Conservation (phyloP, 2,113 vertebrate species). For the Eolophus roseicapilla region DNA sequence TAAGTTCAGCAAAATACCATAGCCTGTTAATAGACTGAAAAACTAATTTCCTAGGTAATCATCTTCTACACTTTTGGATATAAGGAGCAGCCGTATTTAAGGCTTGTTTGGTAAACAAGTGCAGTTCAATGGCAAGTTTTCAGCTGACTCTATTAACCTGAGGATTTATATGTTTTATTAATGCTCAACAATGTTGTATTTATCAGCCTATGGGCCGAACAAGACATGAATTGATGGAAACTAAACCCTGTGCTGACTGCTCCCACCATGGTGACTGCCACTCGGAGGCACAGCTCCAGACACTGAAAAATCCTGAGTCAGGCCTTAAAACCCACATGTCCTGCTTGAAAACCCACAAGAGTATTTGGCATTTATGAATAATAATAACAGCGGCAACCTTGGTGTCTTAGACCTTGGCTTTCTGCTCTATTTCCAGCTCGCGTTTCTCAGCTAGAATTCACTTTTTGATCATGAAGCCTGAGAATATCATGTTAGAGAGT, state of each 20-base stretch:
- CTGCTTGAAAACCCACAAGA: not conserved
- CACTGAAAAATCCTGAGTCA: conserved; percentile 9
- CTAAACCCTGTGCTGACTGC: not conserved
- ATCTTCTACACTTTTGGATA: not conserved
- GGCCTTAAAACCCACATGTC: not conserved
- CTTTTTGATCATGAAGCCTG: not conserved
- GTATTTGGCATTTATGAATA: not conserved
- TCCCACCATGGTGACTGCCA: not conserved
- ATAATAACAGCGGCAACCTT: not conserved
- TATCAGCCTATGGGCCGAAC: not conserved
- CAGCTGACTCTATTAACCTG: not conserved
- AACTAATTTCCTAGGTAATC: not conserved
- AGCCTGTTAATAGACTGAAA: not conserved
- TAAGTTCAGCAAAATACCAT: not conserved
- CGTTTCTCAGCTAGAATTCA: not conserved
- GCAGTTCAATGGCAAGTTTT: not conserved
- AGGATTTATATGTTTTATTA: not conserved
- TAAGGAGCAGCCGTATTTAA: not conserved
- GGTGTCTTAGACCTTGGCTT: not conserved
- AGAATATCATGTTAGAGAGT: not conserved
- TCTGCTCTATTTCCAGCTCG: not conserved
- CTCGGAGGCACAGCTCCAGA: not conserved
- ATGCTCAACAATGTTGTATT: not conserved
- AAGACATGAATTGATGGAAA: not conserved
- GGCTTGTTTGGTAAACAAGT: not conserved